A percentile compares a stretch with the other conserved stretches of the same genome.
These are phyloP conservation scores for Hirtodrosophila trivittata DNA, from an alignment of 2,888 invertebrate genomes.

Conservation along the genomic window DNA sequence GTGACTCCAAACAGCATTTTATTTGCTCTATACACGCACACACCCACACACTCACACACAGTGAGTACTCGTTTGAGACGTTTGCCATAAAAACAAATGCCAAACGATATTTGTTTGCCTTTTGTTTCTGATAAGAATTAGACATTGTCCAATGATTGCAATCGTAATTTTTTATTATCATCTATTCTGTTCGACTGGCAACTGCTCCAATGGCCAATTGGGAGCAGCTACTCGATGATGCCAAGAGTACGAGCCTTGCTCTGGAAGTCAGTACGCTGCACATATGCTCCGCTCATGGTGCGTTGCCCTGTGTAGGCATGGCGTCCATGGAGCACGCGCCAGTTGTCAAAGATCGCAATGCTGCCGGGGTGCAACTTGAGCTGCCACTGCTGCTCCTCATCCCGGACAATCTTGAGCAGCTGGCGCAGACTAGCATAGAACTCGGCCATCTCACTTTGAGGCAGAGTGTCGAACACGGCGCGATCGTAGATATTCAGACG, in stretches of 20 bases:
- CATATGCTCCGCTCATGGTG: constrained; percentile 89
- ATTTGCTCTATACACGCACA: constrained; percentile 12
- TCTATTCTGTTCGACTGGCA: constrained; percentile 40
- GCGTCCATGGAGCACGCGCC: constrained; percentile 90
- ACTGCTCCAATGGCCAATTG: constrained; percentile 21
- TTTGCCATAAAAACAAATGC: constrained; percentile 72
- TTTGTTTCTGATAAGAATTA: constrained; percentile 50
- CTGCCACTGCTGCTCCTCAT: constrained; percentile 85
- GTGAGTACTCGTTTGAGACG: constrained; percentile 36
- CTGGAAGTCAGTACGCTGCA: constrained; percentile 88
- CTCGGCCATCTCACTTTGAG: constrained; percentile 85
- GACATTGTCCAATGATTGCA: constrained; percentile 64
- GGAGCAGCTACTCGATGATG: constrained; percentile 81
- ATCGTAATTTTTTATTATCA: constrained; percentile 68
- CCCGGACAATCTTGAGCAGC: constrained; percentile 85
- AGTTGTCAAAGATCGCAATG: constrained; percentile 91
- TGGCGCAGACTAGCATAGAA: constrained; percentile 87
- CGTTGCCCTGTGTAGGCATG: constrained; percentile 88
- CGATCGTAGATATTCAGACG: constrained; percentile 91
- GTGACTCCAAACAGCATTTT: constrained; percentile 15
- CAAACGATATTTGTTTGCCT: constrained; percentile 65
- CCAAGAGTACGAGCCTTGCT: constrained; percentile 86
- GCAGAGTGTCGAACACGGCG: constrained; percentile 86
- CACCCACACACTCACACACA: constrained; percentile 24
- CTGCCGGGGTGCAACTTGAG: constrained; percentile 88